Evolutionary conservation across 64 coral and sea anemone species (phyloP), one percentile per base, ranked within the genome.

Genomic region (Dendronephthya gigantea): DNA sequence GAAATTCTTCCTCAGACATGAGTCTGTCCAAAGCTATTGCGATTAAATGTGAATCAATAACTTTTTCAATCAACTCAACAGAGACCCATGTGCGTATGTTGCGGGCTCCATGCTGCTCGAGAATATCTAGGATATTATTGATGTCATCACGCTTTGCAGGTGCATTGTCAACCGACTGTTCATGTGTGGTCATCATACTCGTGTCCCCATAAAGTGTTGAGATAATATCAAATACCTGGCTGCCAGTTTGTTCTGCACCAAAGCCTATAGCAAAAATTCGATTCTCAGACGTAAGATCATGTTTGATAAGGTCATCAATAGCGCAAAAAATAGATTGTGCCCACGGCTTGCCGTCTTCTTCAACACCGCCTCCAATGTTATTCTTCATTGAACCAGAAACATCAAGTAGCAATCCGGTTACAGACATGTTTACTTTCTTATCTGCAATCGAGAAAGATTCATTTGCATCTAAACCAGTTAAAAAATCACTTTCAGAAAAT

Each of bases 281-380:
- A n/a, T n/a, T n/a, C n/a, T n/a, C n/a, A n/a, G n/a, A n/a, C 15
- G 74, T 9, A 27, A 88, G 39, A 84, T 89, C 88, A 66, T 89
- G 76, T 16, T 55, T 88, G 76, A 83, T 88, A 14, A 88, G 15
- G 5, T 48, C 35, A 2, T 88, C 86, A 23, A 88, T 28, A n/a
- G 59, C 86, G 22, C 41, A 28, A 31, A 88, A 88, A 25, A 88
- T 55, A 29, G 88, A 89, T 1, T 45, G 49, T 5, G 39, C 55
- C 88, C 88, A 89, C 9, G 0, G 17, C 4, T 43, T 58, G 10
- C 55, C 37, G 48, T 89, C 58, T 35, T 65, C 34, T 9, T 89
- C 37, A 4, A 52, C 10, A 15, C 81, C 9, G 0, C 22, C 56
- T 5, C 82, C 88, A 17, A 84, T 56, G 51, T 33, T 89, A 8